phyloP scores from a whole-genome alignment of 2,113 vertebrate species.

The Ceratotherium simum region DNA sequence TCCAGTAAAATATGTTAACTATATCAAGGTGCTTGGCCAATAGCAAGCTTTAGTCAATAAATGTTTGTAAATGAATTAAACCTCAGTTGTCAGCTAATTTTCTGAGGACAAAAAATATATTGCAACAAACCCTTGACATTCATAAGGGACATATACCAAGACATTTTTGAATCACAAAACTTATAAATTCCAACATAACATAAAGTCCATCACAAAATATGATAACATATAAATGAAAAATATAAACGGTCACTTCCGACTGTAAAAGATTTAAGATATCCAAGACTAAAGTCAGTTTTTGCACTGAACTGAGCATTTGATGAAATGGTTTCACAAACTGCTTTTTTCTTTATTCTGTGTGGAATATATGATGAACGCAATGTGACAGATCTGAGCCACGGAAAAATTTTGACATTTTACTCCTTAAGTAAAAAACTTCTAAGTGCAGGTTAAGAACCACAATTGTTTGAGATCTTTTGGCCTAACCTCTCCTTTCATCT shows the following conservation, averaged over 20 bases:
- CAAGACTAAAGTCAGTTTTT: background rate
- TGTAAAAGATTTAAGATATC: background rate
- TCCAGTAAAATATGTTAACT: background rate
- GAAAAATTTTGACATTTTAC: background rate
- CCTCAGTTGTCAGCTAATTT: background rate
- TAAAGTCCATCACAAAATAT: background rate
- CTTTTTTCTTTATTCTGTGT: background rate
- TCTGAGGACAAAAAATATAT: background rate
- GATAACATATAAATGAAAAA: background rate
- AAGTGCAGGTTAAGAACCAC: background rate
- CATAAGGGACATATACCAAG: background rate
- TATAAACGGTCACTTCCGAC: background rate
- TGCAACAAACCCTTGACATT: background rate
- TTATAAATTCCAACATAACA: background rate
- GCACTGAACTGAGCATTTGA: background rate
- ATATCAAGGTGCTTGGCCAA: background rate
- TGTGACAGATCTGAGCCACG: background rate
- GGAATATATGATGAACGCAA: background rate
- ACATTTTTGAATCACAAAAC: slow-evolving; percentile 20
- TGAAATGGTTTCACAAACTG: background rate
- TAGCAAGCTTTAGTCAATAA: background rate
- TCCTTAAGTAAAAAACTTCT: background rate
- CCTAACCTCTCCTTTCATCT: background rate
- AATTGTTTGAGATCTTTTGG: background rate
- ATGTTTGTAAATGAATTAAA: background rate